Conservation (phyloP, 2,797 vertebrate genomes). For the Mormyrops attenuatus region DNA sequence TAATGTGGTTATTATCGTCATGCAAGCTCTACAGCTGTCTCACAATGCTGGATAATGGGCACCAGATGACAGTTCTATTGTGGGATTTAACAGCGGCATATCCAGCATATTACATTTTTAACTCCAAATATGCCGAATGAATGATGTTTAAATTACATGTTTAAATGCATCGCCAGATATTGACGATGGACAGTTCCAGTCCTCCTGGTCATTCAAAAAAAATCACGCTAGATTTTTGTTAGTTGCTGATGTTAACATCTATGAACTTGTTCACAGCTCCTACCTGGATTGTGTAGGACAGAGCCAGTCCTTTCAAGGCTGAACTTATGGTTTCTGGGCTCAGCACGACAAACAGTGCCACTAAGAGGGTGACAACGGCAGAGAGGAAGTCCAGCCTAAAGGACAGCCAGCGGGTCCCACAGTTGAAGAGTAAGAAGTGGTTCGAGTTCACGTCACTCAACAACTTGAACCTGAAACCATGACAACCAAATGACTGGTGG, state of each 20-base stretch:
- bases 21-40: not conserved
- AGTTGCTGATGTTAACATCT: not conserved
- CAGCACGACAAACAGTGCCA: constrained; percentile 63
- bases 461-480: constrained; percentile 60
- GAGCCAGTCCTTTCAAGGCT: constrained; percentile 66
- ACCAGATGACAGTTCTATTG: not conserved
- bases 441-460: constrained; percentile 66
- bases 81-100: not conserved
- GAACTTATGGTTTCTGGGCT: constrained; percentile 47
- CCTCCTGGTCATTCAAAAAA: not conserved
- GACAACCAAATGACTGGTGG: not conserved
- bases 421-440: constrained; percentile 63
- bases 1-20: not conserved
- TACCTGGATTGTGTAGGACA: constrained; percentile 76
- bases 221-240: not conserved
- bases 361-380: constrained; percentile 48
- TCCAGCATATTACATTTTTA: not conserved
- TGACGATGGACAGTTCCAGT: not conserved
- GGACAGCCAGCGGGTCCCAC: constrained; percentile 67
- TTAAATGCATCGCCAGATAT: not conserved
- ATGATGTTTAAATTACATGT: not conserved
- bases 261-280: not conserved
- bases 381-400: constrained; percentile 64
- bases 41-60: not conserved
- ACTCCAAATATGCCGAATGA: not conserved